Evolutionary conservation across 2,113 vertebrate species (phyloP).

Genomic region (Halcyon malimbica): DNA sequence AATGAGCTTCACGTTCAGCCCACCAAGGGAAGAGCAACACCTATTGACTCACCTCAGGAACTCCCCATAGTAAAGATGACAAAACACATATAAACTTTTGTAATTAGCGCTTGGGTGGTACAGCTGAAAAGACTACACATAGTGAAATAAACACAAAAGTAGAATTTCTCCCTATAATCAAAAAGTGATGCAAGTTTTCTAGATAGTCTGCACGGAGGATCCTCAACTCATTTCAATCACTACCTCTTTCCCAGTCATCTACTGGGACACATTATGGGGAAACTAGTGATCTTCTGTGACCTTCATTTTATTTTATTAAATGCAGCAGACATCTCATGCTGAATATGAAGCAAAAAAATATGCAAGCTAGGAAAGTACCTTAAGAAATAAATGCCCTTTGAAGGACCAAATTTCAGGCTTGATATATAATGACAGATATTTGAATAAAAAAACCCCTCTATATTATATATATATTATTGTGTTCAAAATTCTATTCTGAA

Average conservation of each 20-base stretch:
- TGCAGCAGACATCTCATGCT: conserved; percentile 67
- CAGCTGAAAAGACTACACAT: neutral
- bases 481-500: conserved; percentile 35
- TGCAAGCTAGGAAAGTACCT: conserved; percentile 56
- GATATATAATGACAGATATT: conserved; percentile 16
- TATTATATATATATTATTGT: conserved; percentile 43
- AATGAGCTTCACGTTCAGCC: neutral
- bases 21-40: neutral
- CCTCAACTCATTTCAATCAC: conserved; percentile 59
- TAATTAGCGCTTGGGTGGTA: conserved; percentile 1
- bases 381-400: conserved; percentile 61
- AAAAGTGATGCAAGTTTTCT: neutral
- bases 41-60: conserved; percentile 6
- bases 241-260: conserved; percentile 62
- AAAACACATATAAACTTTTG: neutral
- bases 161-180: conserved; percentile 23
- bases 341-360: conserved; percentile 67
- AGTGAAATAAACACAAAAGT: conserved; percentile 3
- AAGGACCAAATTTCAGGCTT: conserved; percentile 27
- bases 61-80: neutral
- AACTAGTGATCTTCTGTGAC: conserved; percentile 55
- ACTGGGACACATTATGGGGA: conserved; percentile 23
- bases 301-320: conserved; percentile 76
- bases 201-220: neutral
- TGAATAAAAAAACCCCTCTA: conserved; percentile 46